phyloP scores from a whole-genome alignment of 2,888 invertebrate genomes.

The Eucera pruinosa region DNA sequence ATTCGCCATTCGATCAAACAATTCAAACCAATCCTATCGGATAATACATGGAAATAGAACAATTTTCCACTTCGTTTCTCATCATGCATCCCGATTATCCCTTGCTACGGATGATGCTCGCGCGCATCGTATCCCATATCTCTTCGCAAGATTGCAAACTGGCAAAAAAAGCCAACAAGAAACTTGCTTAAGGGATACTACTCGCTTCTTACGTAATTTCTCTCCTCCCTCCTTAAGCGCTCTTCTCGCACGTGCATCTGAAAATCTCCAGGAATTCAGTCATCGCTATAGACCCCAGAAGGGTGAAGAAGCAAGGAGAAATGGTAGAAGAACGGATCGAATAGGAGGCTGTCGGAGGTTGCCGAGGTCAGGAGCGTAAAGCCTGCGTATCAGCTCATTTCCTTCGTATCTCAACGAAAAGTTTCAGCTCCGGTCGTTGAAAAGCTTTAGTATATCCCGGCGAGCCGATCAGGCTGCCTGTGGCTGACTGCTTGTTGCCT shows the following conservation, averaged over 20 bases:
- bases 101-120: too few species aligned
- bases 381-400: constrained; percentile 25
- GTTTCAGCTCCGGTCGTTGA: constrained; percentile 17
- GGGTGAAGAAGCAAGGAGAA: not conserved
- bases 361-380: constrained; percentile 52
- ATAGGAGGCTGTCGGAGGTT: constrained; percentile 40
- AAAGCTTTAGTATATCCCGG: constrained; percentile 28
- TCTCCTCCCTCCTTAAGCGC: not conserved
- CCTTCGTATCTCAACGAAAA: constrained; percentile 27
- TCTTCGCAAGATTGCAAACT: not conserved
- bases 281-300: not conserved
- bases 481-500: constrained; percentile 31
- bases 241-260: constrained; percentile 23
- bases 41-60: not conserved
- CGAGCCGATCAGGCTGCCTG: constrained; percentile 34
- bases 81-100: not conserved
- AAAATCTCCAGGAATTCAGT: constrained; percentile 16
- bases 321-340: constrained; percentile 22
- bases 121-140: not conserved
- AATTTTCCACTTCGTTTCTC: constrained; percentile 21
- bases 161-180: not conserved
- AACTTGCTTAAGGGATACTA: not conserved
- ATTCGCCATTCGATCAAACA: not conserved
- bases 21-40: not conserved
- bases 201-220: constrained; percentile 33